phyloP scores from a whole-genome alignment of 2,113 vertebrate genomes.

The Cercopithecus mona region DNA sequence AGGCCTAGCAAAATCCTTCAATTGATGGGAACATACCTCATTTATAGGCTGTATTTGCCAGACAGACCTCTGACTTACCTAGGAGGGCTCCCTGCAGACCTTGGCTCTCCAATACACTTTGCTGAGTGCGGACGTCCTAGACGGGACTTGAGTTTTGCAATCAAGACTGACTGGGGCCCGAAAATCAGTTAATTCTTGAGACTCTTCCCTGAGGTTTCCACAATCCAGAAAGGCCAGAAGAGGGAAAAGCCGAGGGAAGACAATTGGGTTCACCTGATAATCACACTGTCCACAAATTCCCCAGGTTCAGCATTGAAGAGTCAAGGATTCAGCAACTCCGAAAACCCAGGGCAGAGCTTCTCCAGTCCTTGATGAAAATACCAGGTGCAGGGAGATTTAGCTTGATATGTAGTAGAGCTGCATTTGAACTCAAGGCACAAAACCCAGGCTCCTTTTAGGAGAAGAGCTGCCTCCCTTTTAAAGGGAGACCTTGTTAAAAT shows the following conservation, averaged over 20 bases:
- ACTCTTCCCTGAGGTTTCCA: too few relatives aligned
- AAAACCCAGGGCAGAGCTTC: not conserved
- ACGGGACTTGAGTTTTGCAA: not conserved
- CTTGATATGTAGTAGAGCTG: too few relatives aligned
- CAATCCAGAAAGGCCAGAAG: accelerated
- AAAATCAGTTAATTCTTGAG: not conserved
- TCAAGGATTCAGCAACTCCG: not conserved
- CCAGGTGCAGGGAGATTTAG: not conserved
- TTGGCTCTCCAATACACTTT: accelerated
- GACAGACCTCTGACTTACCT: not conserved
- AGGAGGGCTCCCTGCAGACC: not conserved
- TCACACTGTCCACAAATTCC: accelerated
- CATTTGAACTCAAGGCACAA: too few relatives aligned
- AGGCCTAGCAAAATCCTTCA: not conserved
- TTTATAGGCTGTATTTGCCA: not conserved
- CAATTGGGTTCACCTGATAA: accelerated
- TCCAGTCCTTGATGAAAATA: not conserved
- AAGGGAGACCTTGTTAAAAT: too few relatives aligned
- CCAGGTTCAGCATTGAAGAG: not conserved
- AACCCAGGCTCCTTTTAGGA: too few relatives aligned
- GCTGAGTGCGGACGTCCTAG: not conserved
- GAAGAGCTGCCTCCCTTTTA: too few relatives aligned
- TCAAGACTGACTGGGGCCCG: not conserved
- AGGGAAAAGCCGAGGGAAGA: too few relatives aligned
- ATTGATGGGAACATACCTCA: not conserved